Base-by-base conservation (phyloP, 2,113 vertebrate species). In the Oreocharis arfaki region DNA sequence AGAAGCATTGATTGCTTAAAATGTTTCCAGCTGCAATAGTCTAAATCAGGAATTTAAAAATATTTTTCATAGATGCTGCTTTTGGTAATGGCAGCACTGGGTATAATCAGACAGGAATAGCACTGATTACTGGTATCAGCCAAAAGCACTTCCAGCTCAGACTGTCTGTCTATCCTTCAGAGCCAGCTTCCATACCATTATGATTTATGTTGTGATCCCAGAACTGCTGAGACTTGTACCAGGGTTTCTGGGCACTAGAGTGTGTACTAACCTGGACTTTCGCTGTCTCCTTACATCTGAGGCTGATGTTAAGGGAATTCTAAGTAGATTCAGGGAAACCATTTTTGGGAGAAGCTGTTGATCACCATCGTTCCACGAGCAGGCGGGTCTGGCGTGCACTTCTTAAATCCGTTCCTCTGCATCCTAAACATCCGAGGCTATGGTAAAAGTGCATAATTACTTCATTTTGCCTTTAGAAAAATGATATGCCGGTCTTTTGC, bases 71-170 rank as follows among this genome's bases (percentile, higher is more conserved):
- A 92, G 86, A 68, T 8, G 6, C 52, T 87, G 76, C 56, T 56
- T 89, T 87, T 90, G 60, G 68, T 90, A 95, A 84, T 59, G 83
- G 93, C 55, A 92, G 86, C 33, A 20, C 86, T 90, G 94, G 9
- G 69, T 93, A 70, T 96, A 95, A 95, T 93, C 94, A 87, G 84
- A 81, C 84, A 92, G 89, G 73, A 97, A 96, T 92, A 96, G 91
- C 76, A 63, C 80, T 90, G 94, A 96, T 95, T 95, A 75, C 83
- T 67, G 60, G 35, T 89, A 86, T 84, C 83, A 74, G 63, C 47
- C 79, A 87, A 65, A 88, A 90, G 35, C 89, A 59, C 22, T 96
- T 92, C 50, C 86, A 92, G 69, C 80, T 95, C 93, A 74, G 63
- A 63, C 68, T 78, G 37, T n/a, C 74, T 78, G 49, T 69, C 78